Conservation (phyloP, 2,888 invertebrate species). For the Drosophila incognita region DNA sequence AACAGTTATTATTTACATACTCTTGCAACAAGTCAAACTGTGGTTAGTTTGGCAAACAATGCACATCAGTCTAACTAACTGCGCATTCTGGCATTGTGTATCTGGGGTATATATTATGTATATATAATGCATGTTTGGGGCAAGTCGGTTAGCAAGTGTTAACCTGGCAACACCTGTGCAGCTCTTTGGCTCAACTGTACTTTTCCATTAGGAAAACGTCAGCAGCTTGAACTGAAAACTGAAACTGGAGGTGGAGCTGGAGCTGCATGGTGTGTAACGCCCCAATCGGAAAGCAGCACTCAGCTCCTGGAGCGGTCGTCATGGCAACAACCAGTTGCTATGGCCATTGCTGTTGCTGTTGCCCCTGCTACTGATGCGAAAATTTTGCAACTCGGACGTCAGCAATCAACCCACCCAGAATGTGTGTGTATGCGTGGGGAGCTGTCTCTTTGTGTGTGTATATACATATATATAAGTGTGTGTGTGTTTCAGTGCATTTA, state of each 20-base stretch:
- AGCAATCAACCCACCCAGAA: slow-evolving; percentile 58
- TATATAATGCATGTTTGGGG: slow-evolving; percentile 20
- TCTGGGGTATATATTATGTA: background rate
- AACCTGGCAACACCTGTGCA: slow-evolving; percentile 25
- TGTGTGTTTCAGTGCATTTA: slow-evolving; percentile 55
- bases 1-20: background rate
- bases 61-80: slow-evolving; percentile 1
- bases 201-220: slow-evolving; percentile 32
- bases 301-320: slow-evolving; percentile 32
- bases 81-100: background rate
- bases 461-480: background rate
- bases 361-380: slow-evolving; percentile 30
- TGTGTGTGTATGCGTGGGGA: background rate
- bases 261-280: background rate
- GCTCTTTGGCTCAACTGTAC: slow-evolving; percentile 53
- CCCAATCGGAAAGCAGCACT: background rate
- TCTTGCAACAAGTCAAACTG: background rate
- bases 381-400: slow-evolving; percentile 63
- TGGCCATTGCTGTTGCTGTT: background rate
- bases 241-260: slow-evolving; percentile 20
- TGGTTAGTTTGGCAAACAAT: background rate
- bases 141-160: slow-evolving; percentile 8
- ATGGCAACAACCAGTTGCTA: slow-evolving; percentile 75
- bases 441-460: background rate
- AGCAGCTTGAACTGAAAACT: slow-evolving; percentile 16